A percentile compares a stretch with the other conserved stretches of the same genome.
Evolutionary conservation across 2,888 invertebrate genomes (phyloP).

Genomic region (Drosophila parthenogenetica): DNA sequence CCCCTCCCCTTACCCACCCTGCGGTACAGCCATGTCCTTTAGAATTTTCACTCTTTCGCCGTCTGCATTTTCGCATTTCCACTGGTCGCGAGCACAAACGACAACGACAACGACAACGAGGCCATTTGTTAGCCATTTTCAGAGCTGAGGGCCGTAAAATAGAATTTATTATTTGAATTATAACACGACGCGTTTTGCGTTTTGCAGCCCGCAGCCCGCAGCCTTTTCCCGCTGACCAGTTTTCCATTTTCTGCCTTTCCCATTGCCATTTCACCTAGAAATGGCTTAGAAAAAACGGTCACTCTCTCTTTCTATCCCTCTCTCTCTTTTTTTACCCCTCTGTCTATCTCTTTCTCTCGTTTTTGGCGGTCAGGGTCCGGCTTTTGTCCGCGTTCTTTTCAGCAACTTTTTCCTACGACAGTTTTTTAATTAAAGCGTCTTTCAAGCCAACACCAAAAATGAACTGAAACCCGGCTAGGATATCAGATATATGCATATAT

Average conservation of each 20-base stretch:
- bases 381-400: conserved; percentile 31
- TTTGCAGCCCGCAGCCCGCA: conserved; percentile 25
- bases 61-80: conserved; percentile 49
- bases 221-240: conserved; percentile 18
- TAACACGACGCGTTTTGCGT: conserved; percentile 38
- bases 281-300: conserved; percentile 25
- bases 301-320: conserved; percentile 3
- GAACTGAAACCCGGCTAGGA: conserved; percentile 15
- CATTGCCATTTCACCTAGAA: conserved; percentile 1
- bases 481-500: conserved; percentile 15
- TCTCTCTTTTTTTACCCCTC: neutral
- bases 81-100: conserved; percentile 25
- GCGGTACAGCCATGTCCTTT: conserved; percentile 10
- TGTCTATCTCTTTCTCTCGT: neutral
- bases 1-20: neutral
- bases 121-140: conserved; percentile 60
- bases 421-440: conserved; percentile 57
- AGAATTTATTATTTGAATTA: conserved; percentile 74
- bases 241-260: conserved; percentile 2
- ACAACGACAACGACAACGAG: conserved; percentile 39
- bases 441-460: conserved; percentile 7
- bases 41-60: conserved; percentile 48
- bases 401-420: conserved; percentile 42
- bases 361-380: conserved; percentile 53
- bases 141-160: conserved; percentile 64